Conservation (phyloP, 1,140 invertebrate genomes). For the Drosophila mauritiana region DNA sequence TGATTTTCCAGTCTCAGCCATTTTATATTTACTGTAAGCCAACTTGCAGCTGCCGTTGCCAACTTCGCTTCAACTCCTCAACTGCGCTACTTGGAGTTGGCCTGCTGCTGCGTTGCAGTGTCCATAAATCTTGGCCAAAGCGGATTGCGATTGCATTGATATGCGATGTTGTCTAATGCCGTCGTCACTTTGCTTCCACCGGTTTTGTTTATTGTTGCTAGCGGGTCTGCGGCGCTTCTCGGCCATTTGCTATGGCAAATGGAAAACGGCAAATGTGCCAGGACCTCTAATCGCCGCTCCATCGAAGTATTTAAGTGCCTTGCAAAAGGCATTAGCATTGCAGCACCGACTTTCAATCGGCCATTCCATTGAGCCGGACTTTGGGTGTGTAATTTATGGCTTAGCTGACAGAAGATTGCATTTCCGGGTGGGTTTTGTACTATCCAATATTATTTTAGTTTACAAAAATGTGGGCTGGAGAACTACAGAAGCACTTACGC, state of each 20-base stretch:
- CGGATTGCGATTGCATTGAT: conserved; percentile 75
- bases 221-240: conserved; percentile 49
- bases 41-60: conserved; percentile 32
- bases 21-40: conserved; percentile 59
- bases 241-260: conserved; percentile 28
- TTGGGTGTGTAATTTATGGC: conserved; percentile 35
- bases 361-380: conserved; percentile 24
- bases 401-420: conserved; percentile 7
- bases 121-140: conserved; percentile 76
- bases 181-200: conserved; percentile 24
- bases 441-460: neutral
- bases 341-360: conserved; percentile 23
- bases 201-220: conserved; percentile 66
- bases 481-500: neutral
- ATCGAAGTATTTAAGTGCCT: conserved; percentile 49
- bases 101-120: conserved; percentile 48
- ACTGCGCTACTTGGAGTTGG: conserved; percentile 14
- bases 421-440: neutral
- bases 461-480: neutral
- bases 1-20: conserved; percentile 58
- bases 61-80: conserved; percentile 6
- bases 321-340: conserved; percentile 55
- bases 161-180: conserved; percentile 68
- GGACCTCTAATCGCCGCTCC: conserved; percentile 38
- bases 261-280: conserved; percentile 9